Base-by-base conservation (phyloP, 2,113 vertebrate species). In the Planiliza haematocheilus region DNA sequence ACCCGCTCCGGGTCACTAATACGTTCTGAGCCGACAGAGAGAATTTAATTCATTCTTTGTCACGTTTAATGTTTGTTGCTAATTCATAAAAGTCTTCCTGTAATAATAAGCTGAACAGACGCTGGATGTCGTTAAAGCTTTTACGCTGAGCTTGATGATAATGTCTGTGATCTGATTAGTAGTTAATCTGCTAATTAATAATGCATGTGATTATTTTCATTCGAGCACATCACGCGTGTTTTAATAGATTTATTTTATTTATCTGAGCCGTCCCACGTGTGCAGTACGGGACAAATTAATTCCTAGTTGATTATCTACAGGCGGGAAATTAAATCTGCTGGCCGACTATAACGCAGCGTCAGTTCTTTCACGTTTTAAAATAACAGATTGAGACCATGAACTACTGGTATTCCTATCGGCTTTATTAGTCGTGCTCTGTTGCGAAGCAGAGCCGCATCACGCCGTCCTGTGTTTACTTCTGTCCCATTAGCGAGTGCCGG, bases 401-500 rank as follows among this genome's bases (percentile, higher is more conserved):
- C 16, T 37, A 14, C 7, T 21, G 24, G 1, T 46, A 12, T 52
- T 68, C 36, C 37, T 56, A 49, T n/a, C 17, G 9, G 12, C 20
- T n/a, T n/a, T 20, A 36, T 64, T 48, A 21, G 39, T 57, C 12
- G 10, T 14, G 2, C 37, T 5, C 50, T 13, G n/a, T 63, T 62
- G 60, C 63, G 37, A 10, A 24, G 11, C 58, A 41, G 70, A 86
- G 85, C 83, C 65, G 74, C 74, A 59, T 85, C 59, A 14, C 49
- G 68, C 53, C 21, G 24, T 56, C 64, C 82, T 74, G 79, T 92
- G 92, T 93, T 94, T 94, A 93, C 79, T 50, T 70, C 72, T 56
- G 83, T 64, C 74, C 90, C 92, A 91, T 90, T 91, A 91, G 83
- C 91, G 43, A 49, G 72, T 79, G 77, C 77, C n/a, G 72, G 75